These are phyloP conservation scores for Eunapius fragilis DNA, from an alignment of 37 sponge, comb jelly and placozoan genomes.

Conservation along the genomic window DNA sequence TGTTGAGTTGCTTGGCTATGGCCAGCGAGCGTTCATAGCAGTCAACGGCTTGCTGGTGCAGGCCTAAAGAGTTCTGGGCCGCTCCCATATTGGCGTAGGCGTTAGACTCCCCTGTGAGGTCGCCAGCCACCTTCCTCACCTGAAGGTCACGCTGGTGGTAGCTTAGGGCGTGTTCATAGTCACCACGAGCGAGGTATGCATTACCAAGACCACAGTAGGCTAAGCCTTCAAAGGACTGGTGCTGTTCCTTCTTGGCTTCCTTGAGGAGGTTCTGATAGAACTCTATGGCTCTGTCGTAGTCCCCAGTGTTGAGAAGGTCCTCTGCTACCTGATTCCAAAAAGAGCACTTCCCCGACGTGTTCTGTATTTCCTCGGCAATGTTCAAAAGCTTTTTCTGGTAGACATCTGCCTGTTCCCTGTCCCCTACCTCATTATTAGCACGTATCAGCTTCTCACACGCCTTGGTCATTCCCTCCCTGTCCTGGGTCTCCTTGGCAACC, in stretches of 20 bases:
- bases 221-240: constrained; percentile 82
- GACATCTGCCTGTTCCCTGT: constrained; percentile 80
- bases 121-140: constrained; percentile 62
- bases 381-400: constrained; percentile 71
- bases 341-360: constrained; percentile 68
- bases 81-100: constrained; percentile 87
- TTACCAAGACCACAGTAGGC: constrained; percentile 86
- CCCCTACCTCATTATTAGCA: constrained; percentile 74
- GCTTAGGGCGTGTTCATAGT: constrained; percentile 82
- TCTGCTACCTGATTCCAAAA: constrained; percentile 88
- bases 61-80: constrained; percentile 67
- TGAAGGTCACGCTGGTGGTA: constrained; percentile 72
- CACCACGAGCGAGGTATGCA: constrained; percentile 65
- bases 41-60: constrained; percentile 67
- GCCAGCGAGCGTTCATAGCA: constrained; percentile 77
- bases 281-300: constrained; percentile 77
- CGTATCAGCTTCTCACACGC: constrained; percentile 82
- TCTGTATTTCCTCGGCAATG: constrained; percentile 77
- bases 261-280: constrained; percentile 83
- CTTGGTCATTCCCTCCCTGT: constrained; percentile 82
- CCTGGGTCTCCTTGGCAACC: constrained; percentile 84
- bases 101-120: constrained; percentile 63
- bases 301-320: constrained; percentile 61
- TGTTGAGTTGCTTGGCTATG: constrained; percentile 77
- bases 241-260: constrained; percentile 83